Conservation (phyloP, 2,888 invertebrate species). For the Apamea anceps region DNA sequence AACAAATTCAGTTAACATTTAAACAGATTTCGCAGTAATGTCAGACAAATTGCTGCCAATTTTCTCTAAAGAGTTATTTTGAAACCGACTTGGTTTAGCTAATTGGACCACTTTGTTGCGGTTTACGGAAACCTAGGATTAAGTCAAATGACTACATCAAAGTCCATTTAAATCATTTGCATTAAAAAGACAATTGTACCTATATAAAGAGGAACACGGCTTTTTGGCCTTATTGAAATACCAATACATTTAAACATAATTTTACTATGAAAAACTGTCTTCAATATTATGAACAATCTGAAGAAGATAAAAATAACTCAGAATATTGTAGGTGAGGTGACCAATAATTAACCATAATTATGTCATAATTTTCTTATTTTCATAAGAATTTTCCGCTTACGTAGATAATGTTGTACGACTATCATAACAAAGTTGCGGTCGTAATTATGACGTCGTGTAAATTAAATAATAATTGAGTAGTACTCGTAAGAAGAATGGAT, state of each 20-base stretch:
- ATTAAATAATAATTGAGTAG: background rate
- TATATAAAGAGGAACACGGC: background rate
- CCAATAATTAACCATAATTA: background rate
- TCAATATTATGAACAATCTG: background rate
- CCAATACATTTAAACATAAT: background rate
- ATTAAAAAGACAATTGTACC: constrained; percentile 38
- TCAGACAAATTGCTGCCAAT: constrained; percentile 62
- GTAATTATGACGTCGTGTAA: too few relatives aligned
- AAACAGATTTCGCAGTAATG: constrained; percentile 58
- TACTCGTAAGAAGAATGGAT: background rate
- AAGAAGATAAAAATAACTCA: background rate
- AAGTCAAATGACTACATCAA: constrained; percentile 64
- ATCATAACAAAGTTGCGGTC: background rate
- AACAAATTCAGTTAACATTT: constrained; percentile 61
- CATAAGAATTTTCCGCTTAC: background rate
- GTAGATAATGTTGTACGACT: background rate
- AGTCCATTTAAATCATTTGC: constrained; percentile 56
- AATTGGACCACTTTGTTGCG: constrained; percentile 62
- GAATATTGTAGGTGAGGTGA: background rate
- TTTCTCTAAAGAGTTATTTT: constrained; percentile 65
- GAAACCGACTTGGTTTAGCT: constrained; percentile 62
- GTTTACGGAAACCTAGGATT: constrained; percentile 62
- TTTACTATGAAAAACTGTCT: background rate
- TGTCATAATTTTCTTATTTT: constrained; percentile 7
- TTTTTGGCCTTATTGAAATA: background rate